Evolutionary conservation across 1,140 invertebrate species (phyloP), one percentile per base, ranked within the genome.

Genomic region (Scaptomyza hsui): DNA sequence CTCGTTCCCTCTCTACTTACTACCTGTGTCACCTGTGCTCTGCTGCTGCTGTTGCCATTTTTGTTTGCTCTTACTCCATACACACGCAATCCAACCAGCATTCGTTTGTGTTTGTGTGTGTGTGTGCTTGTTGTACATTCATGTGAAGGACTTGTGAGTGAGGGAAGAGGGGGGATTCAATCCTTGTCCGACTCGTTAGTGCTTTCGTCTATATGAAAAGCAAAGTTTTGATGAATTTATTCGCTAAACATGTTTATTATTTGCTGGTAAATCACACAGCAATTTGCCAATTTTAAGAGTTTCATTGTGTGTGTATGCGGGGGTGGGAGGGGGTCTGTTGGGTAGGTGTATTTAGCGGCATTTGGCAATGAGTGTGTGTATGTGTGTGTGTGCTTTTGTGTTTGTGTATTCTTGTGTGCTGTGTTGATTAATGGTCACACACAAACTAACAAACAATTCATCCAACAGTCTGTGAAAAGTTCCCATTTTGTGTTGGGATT

Each of bases 211-310:
- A 51, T 67, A 62, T 78, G 60, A 72, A 63, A 41, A 76, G 70
- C 71, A 78, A 86, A 29, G 70, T 86, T 82, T 86, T 86, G 81
- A 88, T 88, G 78, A 88, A 86, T 88, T 86, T 78, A 80, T 89
- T 72, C 71, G 77, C 85, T 85, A 85, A 89, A 80, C 79, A 89
- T 85, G 80, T 85, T 89, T 89, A 89, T 89, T 89, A 89, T 89
- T 89, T 89, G 79, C 76, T 76, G 71, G 70, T 88, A 80, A 89
- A 85, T 89, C 79, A 89, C 79, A 77, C 73, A 85, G 69, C 83
- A 89, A 89, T 89, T 89, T 89, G 85, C 75, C 79, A 89, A 82
- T 89, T 89, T 89, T 64, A 80, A 74, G 49, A 72, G 73, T 64
- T 64, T 51, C 42, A 51, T 49, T 67, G 35, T n/a, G 32, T 56